Conservation (phyloP, 2,888 invertebrate species). For the Teleiodes luculella region DNA sequence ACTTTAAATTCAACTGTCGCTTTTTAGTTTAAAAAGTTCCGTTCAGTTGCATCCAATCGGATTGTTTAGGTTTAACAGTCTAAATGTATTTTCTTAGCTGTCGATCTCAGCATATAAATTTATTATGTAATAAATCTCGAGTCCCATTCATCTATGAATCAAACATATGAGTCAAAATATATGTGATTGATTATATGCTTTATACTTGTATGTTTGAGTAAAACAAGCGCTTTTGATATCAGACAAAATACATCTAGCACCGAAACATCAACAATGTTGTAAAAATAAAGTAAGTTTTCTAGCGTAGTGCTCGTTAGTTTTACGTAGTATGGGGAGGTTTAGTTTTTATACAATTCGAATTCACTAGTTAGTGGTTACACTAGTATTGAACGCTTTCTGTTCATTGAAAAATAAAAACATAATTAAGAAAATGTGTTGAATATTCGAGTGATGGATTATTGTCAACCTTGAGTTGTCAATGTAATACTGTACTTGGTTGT, state of each 20-base stretch:
- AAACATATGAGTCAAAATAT: too few relatives aligned
- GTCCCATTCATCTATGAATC: too few relatives aligned
- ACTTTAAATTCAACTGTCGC: constrained; percentile 28
- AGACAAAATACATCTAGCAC: neutral
- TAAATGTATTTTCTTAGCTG: constrained; percentile 13
- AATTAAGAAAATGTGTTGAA: constrained; percentile 29
- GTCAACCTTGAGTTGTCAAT: too few relatives aligned
- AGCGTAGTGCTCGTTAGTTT: constrained; percentile 58
- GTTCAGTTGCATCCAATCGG: constrained; percentile 24
- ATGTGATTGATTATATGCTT: too few relatives aligned
- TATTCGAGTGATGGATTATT: constrained; percentile 12
- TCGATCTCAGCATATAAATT: constrained; percentile 26
- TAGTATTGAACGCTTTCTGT: constrained; percentile 41
- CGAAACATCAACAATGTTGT: constrained; percentile 33
- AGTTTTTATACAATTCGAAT: constrained; percentile 72
- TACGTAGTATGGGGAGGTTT: constrained; percentile 56
- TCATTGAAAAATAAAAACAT: constrained; percentile 17
- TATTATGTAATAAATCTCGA: constrained; percentile 10
- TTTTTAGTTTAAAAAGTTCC: constrained; percentile 30
- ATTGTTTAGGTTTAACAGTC: neutral
- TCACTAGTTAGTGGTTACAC: constrained; percentile 61
- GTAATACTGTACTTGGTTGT: too few relatives aligned
- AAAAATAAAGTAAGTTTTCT: constrained; percentile 65
- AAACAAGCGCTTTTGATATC: neutral
- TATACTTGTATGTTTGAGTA: neutral